Evolutionary conservation across 2,797 vertebrate genomes (phyloP).

Genomic region (Eulemur mongoz): DNA sequence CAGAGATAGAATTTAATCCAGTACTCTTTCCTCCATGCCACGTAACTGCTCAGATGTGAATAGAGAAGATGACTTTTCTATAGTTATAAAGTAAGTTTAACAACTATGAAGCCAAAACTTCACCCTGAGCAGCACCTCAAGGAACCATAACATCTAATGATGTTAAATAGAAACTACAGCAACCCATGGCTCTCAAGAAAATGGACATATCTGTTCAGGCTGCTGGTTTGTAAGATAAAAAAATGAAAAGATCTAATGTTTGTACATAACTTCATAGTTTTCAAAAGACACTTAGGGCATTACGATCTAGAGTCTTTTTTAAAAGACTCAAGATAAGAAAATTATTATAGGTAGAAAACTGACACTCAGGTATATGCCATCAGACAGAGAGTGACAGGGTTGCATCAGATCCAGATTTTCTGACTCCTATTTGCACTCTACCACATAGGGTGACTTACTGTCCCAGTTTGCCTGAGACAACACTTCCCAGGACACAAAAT

Average conservation of each 20-base stretch:
- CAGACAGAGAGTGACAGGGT: not conserved
- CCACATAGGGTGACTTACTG: accelerated
- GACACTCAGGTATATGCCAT: not conserved
- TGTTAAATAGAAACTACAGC: not conserved
- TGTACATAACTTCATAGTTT: not conserved
- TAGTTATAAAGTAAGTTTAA: not conserved
- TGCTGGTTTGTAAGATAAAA: not conserved
- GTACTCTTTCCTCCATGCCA: not conserved
- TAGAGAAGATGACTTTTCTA: not conserved
- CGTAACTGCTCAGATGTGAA: not conserved
- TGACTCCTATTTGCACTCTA: not conserved
- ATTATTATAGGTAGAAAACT: not conserved
- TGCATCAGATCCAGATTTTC: not conserved
- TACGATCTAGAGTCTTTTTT: not conserved
- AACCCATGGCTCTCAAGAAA: not conserved
- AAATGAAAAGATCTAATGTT: not conserved
- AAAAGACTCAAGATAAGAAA: not conserved
- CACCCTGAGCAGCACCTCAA: not conserved
- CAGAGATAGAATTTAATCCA: not conserved
- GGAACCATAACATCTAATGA: not conserved
- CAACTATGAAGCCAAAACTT: not conserved
- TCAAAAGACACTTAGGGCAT: not conserved
- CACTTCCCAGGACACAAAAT: not conserved
- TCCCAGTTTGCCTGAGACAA: not conserved
- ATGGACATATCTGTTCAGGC: not conserved